phyloP scores from a whole-genome alignment of 2,797 vertebrate genomes.

The Miichthys miiuy region DNA sequence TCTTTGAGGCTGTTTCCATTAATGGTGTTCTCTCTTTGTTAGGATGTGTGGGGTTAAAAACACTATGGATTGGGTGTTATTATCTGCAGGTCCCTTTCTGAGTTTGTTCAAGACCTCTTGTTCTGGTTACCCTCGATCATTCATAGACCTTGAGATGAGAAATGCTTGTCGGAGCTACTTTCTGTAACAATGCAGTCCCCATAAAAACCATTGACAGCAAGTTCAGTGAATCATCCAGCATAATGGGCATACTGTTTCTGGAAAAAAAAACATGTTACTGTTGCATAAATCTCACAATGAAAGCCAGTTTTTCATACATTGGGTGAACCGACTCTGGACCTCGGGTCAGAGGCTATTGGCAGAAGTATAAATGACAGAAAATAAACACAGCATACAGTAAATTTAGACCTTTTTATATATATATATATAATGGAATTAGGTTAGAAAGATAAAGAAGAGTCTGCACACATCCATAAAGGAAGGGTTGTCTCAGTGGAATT shows the following conservation, averaged over 20 bases:
- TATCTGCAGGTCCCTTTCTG: not conserved
- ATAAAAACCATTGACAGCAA: not conserved
- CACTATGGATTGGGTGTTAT: not conserved
- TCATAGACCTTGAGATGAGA: too few species aligned
- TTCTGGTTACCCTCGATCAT: not conserved
- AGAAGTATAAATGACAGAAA: slow-evolving; percentile 34
- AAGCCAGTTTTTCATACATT: not conserved
- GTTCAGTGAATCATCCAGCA: not conserved
- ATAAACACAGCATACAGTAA: slow-evolving; percentile 27
- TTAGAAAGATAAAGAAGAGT: slow-evolving; percentile 36
- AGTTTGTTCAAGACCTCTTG: not conserved
- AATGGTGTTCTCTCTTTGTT: not conserved
- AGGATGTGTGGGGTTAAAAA: not conserved
- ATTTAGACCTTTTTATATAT: slow-evolving; percentile 48
- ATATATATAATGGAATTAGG: slow-evolving; percentile 19
- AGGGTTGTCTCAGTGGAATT: slow-evolving; percentile 68
- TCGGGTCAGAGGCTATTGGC: not conserved
- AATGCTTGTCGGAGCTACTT: too few species aligned
- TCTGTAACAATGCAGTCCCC: not conserved
- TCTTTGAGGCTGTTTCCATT: not conserved
- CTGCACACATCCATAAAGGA: slow-evolving; percentile 30
- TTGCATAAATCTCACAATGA: not conserved
- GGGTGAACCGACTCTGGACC: not conserved
- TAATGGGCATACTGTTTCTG: not conserved
- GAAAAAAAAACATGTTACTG: not conserved